Evolutionary conservation across 2,888 invertebrate genomes (phyloP).

Genomic region (Cataglyphis altisquamis): DNA sequence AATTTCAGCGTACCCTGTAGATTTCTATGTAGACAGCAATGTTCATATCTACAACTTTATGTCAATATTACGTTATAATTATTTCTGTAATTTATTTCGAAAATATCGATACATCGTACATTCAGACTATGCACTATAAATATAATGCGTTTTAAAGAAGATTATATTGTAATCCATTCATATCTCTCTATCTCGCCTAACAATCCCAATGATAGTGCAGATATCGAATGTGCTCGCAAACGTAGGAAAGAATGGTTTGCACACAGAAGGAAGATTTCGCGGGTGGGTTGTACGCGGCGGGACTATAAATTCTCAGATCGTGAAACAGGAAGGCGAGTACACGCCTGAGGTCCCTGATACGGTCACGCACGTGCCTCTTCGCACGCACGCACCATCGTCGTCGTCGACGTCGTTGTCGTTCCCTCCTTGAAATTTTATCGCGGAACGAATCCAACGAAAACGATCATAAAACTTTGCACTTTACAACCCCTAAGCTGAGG

Average conservation of each 20-base stretch:
- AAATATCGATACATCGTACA: not conserved
- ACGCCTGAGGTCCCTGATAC: slow-evolving; percentile 52
- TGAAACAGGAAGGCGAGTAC: slow-evolving; percentile 56
- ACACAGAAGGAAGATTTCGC: slow-evolving; percentile 18
- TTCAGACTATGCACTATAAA: not conserved
- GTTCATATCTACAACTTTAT: not conserved
- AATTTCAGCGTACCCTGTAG: not conserved
- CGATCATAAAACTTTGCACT: slow-evolving; percentile 60
- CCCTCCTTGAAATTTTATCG: slow-evolving; percentile 58
- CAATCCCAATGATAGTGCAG: not conserved
- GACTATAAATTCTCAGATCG: slow-evolving; percentile 62
- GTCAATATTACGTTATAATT: not conserved
- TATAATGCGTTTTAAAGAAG: not conserved
- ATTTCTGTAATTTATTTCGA: not conserved
- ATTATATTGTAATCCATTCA: not conserved
- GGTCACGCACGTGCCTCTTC: slow-evolving; percentile 63
- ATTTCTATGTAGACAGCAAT: not conserved
- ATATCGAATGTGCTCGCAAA: slow-evolving; percentile 33
- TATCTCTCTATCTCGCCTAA: slow-evolving; percentile 5
- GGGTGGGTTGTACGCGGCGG: slow-evolving; percentile 22
- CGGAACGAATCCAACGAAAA: slow-evolving; percentile 60
- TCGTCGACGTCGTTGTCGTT: slow-evolving; percentile 27
- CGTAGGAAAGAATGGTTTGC: slow-evolving; percentile 37
- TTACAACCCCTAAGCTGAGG: slow-evolving; percentile 56
- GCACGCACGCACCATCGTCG: slow-evolving; percentile 40